Evolutionary conservation across 2,888 invertebrate genomes (phyloP), one percentile per base, ranked within the genome.

Genomic region (Nycteola revayana): DNA sequence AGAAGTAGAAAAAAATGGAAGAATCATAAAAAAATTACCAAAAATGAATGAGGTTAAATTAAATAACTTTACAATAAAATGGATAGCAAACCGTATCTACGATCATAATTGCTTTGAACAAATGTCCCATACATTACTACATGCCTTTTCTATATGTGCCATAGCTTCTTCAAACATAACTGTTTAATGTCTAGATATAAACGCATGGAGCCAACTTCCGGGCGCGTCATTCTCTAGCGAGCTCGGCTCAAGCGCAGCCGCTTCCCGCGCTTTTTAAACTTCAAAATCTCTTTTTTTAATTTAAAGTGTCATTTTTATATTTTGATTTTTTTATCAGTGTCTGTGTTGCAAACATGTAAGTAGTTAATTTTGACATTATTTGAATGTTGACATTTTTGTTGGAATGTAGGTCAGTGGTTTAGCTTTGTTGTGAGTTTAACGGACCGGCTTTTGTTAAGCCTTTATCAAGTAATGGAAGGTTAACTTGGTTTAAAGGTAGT

Each of bases 111-210:
- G n/a, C n/a, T n/a, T n/a, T n/a, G 3, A 43, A 38, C 18, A 38
- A 33, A 38, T 38, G 28, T 28, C 25, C 14, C 44, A 59, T 57
- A 50, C 41, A 45, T 52, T 48, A 60, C 49, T 41, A 40, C 41
- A 39, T 47, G 70, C 54, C 71, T 54, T 36, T 53, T 79, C 76
- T 75, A 64, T 58, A 44, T 59, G 36, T 50, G 57, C 54, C 49
- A 55, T 68, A 59, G 66, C 67, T 70, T 70, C 68, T 69, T 72
- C 68, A 68, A 80, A 83, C 68, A 75, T 87, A 88, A 88, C 87
- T 85, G 87, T 86, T 79, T 67, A 66, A 76, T 77, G 76, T 73
- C 75, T 81, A 78, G 75, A 84, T 85, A 86, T 85, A 86, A 84
- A 77, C 72, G 65, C 56, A 57, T 59, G 50, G 55, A 48, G 66